Base-by-base conservation (phyloP, 2,113 vertebrate genomes). In the Bungarus multicinctus region DNA sequence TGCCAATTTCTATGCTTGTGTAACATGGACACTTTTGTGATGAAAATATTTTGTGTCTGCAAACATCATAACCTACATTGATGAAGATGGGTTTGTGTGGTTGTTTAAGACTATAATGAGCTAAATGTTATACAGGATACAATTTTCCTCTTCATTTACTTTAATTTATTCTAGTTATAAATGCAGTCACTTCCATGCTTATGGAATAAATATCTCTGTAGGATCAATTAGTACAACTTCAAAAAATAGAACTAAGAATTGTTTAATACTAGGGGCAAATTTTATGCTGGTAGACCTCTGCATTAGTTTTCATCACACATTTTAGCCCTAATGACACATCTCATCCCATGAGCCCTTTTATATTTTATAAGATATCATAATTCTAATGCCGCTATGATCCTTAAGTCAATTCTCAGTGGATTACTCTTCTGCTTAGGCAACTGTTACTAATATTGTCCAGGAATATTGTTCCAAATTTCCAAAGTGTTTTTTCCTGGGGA, bases 131-230 rank as follows among this genome's bases (percentile, higher is more conserved):
- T 81, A 96, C 89, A 96, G 94, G 97, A 97, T 95, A 97, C 94
- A 97, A 97, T 97, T 97, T 98, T 97, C 96, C 96, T 97, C 96
- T 97, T 97, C 95, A 97, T 97, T 97, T 98, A 96, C 87, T 97
- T 97, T 97, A 97, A 97, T 97, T 97, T 97, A 97, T 97, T 97
- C 92, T 97, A 94, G 94, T 94, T 96, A 95, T 97, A 97, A 97
- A 97, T 97, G 94, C 54, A 81, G 94, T 93, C 97, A 94, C 92
- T 97, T 97, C 93, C 89, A 93, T 94, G 96, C 96, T 95, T 93
- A 95, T 0, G 10, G 93, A 96, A 96, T 97, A 97, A 96, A 97
- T 97, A 93, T 97, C 95, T 97, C 93, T 95, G 88, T 95, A 96
- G 94, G 91, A 97, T 98, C 95, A 97, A 95, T 95, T 97, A 95